phyloP scores from a whole-genome alignment of 2,797 vertebrate species.

The Enteromius viviparus region DNA sequence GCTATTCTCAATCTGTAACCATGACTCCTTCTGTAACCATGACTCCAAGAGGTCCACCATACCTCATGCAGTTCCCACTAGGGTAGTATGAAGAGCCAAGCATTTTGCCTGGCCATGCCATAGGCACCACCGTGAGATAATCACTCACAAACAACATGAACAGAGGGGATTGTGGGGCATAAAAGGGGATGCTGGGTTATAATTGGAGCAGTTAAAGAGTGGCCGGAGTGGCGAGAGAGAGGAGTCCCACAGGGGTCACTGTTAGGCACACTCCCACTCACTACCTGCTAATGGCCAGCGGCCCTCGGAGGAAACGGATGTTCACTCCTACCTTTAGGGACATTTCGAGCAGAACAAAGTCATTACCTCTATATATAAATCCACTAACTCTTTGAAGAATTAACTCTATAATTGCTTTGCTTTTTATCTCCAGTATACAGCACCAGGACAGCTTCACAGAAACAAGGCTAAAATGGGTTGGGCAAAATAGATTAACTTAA shows the following conservation, averaged over 20 bases:
- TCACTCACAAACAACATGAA: slow-evolving; percentile 57
- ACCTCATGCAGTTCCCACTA: slow-evolving; percentile 31
- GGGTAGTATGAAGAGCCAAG: slow-evolving; percentile 26
- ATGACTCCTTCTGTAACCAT: slow-evolving; percentile 26
- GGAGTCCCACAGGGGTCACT: slow-evolving; percentile 56
- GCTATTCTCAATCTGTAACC: slow-evolving; percentile 4
- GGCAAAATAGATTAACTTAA: too few relatives aligned
- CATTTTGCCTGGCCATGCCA: slow-evolving; percentile 56
- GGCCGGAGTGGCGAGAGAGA: slow-evolving; percentile 51
- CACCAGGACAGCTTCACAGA: not conserved
- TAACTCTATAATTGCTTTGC: not conserved
- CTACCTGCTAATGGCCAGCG: slow-evolving; percentile 52
- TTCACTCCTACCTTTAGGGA: not conserved
- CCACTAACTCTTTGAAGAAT: not conserved
- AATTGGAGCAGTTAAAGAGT: slow-evolving; percentile 59
- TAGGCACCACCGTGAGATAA: slow-evolving; percentile 63
- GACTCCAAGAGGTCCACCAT: slow-evolving; percentile 12
- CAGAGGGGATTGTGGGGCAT: slow-evolving; percentile 44
- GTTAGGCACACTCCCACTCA: slow-evolving; percentile 56
- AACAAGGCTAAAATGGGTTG: not conserved
- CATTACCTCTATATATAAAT: not conserved
- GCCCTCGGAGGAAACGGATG: slow-evolving; percentile 26
- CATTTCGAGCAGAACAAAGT: not conserved
- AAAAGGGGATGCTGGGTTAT: slow-evolving; percentile 54
- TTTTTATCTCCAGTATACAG: not conserved